These are phyloP conservation scores for Sebastes hubbsi DNA, from an alignment of 2,797 vertebrate genomes.

Conservation along the genomic window DNA sequence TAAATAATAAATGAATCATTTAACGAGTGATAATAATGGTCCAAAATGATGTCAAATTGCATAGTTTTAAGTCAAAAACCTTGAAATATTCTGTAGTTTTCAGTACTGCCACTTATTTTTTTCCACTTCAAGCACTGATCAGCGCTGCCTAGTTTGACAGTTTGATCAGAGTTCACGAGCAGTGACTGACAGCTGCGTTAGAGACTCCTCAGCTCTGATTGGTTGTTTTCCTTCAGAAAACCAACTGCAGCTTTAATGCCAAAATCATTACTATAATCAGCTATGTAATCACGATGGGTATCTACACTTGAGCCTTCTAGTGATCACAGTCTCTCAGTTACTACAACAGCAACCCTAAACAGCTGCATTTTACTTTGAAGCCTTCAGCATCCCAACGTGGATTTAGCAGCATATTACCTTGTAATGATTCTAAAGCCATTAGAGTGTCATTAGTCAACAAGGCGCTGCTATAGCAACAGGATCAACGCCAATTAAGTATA, in stretches of 20 bases:
- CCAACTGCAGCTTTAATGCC: neutral
- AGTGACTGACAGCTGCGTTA: too few species aligned
- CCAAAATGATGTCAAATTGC: too few species aligned
- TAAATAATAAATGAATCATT: too few species aligned
- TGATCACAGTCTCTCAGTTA: constrained; percentile 5
- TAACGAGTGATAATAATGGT: too few species aligned
- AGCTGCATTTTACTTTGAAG: neutral
- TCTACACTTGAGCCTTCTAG: neutral
- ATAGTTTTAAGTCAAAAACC: too few species aligned
- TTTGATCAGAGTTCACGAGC: too few species aligned
- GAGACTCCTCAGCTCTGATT: too few species aligned
- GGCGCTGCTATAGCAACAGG: constrained; percentile 58
- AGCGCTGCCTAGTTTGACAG: too few species aligned
- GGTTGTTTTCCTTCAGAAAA: too few species aligned
- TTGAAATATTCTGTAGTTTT: too few species aligned
- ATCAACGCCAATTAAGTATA: constrained; percentile 42
- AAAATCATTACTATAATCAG: neutral
- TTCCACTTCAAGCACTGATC: too few species aligned
- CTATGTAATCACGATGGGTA: neutral
- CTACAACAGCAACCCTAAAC: constrained; percentile 18
- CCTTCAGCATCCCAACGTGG: neutral
- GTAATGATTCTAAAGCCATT: constrained; percentile 19
- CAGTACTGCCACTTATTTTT: too few species aligned
- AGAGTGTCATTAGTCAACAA: constrained; percentile 35
- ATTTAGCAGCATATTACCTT: constrained; percentile 10